Evolutionary conservation across 1,140 invertebrate species (phyloP).

Genomic region (Oppia nitens): DNA sequence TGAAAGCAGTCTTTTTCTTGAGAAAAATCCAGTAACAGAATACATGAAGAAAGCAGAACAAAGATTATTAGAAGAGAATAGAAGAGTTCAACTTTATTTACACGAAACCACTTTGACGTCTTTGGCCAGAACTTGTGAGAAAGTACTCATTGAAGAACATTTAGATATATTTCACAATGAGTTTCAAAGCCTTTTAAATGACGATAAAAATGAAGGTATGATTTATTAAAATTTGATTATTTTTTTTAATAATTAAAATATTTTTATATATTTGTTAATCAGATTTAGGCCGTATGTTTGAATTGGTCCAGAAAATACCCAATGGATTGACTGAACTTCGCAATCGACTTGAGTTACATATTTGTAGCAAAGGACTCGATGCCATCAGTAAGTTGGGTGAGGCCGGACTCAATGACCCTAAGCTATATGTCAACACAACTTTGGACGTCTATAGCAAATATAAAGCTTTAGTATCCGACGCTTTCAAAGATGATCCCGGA

Average conservation of each 20-base stretch:
- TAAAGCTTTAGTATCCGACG: constrained; percentile 73
- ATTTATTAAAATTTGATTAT: not conserved
- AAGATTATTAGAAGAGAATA: constrained; percentile 25
- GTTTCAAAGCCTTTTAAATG: constrained; percentile 84
- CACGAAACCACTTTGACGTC: constrained; percentile 64
- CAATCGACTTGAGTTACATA: constrained; percentile 76
- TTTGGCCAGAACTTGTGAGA: constrained; percentile 76
- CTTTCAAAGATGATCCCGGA: constrained; percentile 81
- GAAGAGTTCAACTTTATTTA: constrained; percentile 80
- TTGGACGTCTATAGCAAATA: constrained; percentile 95
- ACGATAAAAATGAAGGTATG: constrained; percentile 62
- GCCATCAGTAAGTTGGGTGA: constrained; percentile 83
- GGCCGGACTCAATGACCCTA: constrained; percentile 71
- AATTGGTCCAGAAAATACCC: constrained; percentile 74
- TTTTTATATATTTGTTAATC: no score
- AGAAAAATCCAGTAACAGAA: constrained; percentile 89
- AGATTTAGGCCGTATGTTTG: constrained; percentile 89
- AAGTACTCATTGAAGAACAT: constrained; percentile 92
- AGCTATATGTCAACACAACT: constrained; percentile 91
- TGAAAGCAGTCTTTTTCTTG: constrained; percentile 86
- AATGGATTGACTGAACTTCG: constrained; percentile 80
- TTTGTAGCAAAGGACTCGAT: constrained; percentile 61
- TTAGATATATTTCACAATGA: constrained; percentile 91
- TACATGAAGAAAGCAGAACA: constrained; percentile 38
- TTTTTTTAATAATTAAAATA: not conserved